phyloP scores from a whole-genome alignment of 2,888 invertebrate species.

The Cataglyphis altisquamis region DNA sequence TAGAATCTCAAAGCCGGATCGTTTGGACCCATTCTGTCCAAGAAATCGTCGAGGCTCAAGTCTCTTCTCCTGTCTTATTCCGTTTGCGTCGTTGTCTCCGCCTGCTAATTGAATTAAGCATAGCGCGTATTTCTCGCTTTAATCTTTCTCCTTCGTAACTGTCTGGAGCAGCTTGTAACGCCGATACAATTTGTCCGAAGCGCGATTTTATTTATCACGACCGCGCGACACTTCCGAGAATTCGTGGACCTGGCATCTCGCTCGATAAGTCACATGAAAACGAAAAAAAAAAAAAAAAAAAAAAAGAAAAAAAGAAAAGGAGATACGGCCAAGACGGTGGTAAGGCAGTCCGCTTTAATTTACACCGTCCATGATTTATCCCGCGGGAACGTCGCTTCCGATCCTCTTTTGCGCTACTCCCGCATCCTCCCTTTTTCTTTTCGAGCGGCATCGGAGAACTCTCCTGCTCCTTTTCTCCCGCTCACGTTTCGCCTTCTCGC shows the following conservation, averaged over 20 bases:
- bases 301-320: slow-evolving; percentile 17
- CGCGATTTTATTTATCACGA: slow-evolving; percentile 75
- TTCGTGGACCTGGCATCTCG: slow-evolving; percentile 44
- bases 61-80: not conserved
- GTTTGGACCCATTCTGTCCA: not conserved
- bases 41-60: not conserved
- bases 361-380: slow-evolving; percentile 80
- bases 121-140: slow-evolving; percentile 63
- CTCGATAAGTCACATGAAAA: slow-evolving; percentile 77
- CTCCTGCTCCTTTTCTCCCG: slow-evolving; percentile 42
- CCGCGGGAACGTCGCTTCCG: slow-evolving; percentile 73
- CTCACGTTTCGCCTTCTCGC: slow-evolving; percentile 52
- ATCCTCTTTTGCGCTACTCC: slow-evolving; percentile 53
- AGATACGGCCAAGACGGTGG: slow-evolving; percentile 31
- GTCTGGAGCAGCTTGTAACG: slow-evolving; percentile 53
- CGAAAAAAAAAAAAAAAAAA: slow-evolving; percentile 6
- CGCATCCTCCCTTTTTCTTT: slow-evolving; percentile 36
- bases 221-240: slow-evolving; percentile 68
- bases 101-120: slow-evolving; percentile 70
- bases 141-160: slow-evolving; percentile 45
- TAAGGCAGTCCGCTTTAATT: slow-evolving; percentile 75
- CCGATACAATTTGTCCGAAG: slow-evolving; percentile 78
- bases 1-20: too few species aligned
- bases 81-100: slow-evolving; percentile 23
- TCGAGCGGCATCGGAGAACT: not conserved